These are phyloP conservation scores for Agrotis exclamationis DNA, from an alignment of 2,888 invertebrate species.

Conservation along the genomic window DNA sequence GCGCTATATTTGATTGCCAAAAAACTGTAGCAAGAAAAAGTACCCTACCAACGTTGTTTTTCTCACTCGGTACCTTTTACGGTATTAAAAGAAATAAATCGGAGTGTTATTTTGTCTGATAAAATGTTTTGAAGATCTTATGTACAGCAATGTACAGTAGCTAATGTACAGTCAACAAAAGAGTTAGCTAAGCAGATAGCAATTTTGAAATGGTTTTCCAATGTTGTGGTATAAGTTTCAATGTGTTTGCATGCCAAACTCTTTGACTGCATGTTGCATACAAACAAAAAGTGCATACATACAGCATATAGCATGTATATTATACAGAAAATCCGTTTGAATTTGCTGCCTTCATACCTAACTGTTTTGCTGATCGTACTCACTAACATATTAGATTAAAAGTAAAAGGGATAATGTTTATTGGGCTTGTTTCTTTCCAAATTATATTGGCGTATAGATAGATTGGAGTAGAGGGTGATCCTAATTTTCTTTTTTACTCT, in stretches of 20 bases:
- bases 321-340: too few species aligned
- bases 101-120: slow-evolving; percentile 1
- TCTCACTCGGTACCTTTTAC: slow-evolving; percentile 16
- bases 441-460: background rate
- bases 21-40: background rate
- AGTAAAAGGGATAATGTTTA: slow-evolving; percentile 27
- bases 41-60: background rate
- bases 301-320: too few species aligned
- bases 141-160: too few species aligned
- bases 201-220: too few species aligned
- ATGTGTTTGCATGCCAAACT: too few species aligned
- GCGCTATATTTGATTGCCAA: background rate
- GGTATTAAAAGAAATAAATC: slow-evolving; percentile 16
- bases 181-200: too few species aligned
- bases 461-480: background rate
- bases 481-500: background rate
- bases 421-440: slow-evolving; percentile 11
- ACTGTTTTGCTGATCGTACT: background rate
- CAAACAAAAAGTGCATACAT: too few species aligned
- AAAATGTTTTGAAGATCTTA: slow-evolving; percentile 26
- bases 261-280: too few species aligned
- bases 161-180: background rate
- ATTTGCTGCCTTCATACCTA: too few species aligned
- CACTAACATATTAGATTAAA: slow-evolving; percentile 36
- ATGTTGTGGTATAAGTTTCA: too few species aligned